Base-by-base conservation (phyloP, 2,797 vertebrate genomes). In the Erethizon dorsatum region DNA sequence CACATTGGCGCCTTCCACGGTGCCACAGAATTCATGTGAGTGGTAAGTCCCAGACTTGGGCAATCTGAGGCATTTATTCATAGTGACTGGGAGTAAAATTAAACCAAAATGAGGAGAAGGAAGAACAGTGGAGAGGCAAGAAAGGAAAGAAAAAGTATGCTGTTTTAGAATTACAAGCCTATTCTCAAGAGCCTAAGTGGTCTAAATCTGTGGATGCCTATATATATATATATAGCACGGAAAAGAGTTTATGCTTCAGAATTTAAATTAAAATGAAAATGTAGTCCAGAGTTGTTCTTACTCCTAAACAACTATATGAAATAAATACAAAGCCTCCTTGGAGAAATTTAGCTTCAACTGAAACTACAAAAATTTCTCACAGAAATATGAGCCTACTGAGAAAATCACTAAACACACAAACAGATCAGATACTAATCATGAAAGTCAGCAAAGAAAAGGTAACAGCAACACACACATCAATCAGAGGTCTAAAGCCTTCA, bases 241-340 rank as follows among this genome's bases (percentile, higher is more conserved):
- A 28, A 77, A 88, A 71, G 80, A 69, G 50, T 1, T 17, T 75
- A 47, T 67, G 67, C 57, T 91, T 83, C 24, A 78, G 59, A 88
- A 86, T 52, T 90, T 77, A 95, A 91, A 56, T 89, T 56, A 86
- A 93, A 95, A 73, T 79, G 18, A 65, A 90, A 91, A 20, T 91
- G 3, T 59, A 80, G 65, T 61, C 26, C 87, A 18, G 33, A 83
- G 10, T 80, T 83, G n/a, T 47, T 75, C n/a, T 57, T n/a, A 89
- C 26, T 56, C 61, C 57, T 75, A 89, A 93, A 18, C 45, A 93
- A 90, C 20, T 90, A 87, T 24, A 71, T 82, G 26, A 69, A 96
- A 61, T 69, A 59, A 92, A 94, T 52, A 95, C 11, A 65, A 56
- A 91, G 85, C 6, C 4, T 87, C 20, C 79, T 22, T 80, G 37